Percentiles rank a stretch among this genome's conserved stretches.
Conservation (phyloP, 2,888 invertebrate genomes). For the Philonicus albiceps region DNA sequence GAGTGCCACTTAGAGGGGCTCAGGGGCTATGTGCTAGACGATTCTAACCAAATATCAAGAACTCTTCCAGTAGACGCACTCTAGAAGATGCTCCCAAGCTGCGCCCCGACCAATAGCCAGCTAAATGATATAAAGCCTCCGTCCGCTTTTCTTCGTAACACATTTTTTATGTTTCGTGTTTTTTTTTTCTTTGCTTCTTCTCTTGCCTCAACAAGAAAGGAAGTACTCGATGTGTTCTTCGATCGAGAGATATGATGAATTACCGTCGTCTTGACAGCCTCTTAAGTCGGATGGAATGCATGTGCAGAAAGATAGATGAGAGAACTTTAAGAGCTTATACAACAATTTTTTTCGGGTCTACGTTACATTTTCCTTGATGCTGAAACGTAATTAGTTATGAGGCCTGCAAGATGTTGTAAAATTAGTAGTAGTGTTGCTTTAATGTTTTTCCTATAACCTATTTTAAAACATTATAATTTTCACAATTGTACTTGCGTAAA, state of each 20-base stretch:
- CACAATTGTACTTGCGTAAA: too few species aligned
- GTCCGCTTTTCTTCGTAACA: neutral
- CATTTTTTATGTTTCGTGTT: too few species aligned
- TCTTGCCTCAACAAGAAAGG: slow-evolving; percentile 6
- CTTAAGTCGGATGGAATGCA: neutral
- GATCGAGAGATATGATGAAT: slow-evolving; percentile 25
- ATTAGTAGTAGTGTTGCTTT: too few species aligned
- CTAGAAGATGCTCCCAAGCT: neutral
- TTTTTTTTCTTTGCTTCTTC: neutral
- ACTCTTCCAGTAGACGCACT: slow-evolving; percentile 12
- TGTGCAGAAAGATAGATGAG: neutral
- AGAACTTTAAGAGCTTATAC: neutral
- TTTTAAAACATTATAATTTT: too few species aligned
- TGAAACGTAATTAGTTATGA: too few species aligned
- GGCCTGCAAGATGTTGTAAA: too few species aligned
- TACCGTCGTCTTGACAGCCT: neutral
- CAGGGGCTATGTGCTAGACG: slow-evolving; percentile 9
- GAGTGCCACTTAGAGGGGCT: slow-evolving; percentile 8
- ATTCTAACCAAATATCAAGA: slow-evolving; percentile 35
- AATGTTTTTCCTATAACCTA: too few species aligned
- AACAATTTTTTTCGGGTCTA: neutral
- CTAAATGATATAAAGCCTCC: neutral
- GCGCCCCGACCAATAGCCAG: neutral
- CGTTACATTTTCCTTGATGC: too few species aligned
- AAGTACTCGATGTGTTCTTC: slow-evolving; percentile 22